A percentile compares a stretch with the other conserved stretches of the same genome.
phyloP scores from a whole-genome alignment of 2,113 vertebrate genomes.

The Damaliscus lunatus region DNA sequence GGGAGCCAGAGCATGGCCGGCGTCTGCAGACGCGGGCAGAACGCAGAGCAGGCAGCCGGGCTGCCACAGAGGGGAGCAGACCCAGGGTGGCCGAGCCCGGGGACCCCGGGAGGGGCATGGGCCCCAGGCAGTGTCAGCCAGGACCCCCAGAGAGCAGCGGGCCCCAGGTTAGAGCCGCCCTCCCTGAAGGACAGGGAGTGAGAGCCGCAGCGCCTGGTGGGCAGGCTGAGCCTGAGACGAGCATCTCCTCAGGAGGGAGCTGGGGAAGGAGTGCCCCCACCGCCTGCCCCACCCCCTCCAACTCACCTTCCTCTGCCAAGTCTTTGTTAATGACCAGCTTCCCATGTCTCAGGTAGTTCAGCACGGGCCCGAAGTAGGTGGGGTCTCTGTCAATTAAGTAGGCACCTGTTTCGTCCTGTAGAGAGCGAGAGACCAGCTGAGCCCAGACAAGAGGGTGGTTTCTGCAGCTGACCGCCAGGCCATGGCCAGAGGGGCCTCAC shows the following conservation, averaged over 20 bases:
- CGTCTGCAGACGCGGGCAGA: accelerated
- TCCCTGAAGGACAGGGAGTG: neutral
- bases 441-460: neutral
- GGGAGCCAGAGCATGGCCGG: neutral
- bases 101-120: accelerated
- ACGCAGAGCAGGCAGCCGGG: neutral
- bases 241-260: neutral
- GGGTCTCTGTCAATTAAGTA: constrained; percentile 99
- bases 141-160: neutral
- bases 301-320: constrained; percentile 96
- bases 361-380: constrained; percentile 96
- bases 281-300: neutral
- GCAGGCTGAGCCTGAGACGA: no score
- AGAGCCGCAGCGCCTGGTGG: neutral
- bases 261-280: neutral
- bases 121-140: neutral
- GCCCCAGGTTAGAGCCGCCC: neutral
- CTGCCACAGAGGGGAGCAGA: neutral
- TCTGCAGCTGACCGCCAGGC: neutral
- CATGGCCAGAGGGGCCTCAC: neutral
- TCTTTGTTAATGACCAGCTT: constrained; percentile 98
- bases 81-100: accelerated
- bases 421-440: neutral
- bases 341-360: constrained; percentile 97
- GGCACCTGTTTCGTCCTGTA: constrained; percentile 96